These are phyloP conservation scores for Solenodon paradoxus DNA, from an alignment of 2,113 vertebrate species.

Conservation along the genomic window DNA sequence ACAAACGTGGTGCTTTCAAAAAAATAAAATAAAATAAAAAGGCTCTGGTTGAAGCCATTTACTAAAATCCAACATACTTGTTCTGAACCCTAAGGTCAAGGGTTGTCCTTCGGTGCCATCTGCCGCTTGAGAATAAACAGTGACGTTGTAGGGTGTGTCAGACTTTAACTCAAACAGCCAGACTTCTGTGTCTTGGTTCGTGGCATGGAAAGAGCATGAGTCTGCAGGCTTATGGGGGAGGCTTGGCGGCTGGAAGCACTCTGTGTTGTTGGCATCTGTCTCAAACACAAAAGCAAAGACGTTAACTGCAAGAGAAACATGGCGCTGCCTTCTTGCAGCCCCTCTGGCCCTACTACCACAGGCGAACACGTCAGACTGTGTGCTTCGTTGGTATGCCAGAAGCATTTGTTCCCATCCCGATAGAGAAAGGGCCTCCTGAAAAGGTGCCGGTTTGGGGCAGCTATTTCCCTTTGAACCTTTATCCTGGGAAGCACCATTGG, in stretches of 20 bases:
- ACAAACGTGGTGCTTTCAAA: too few species aligned
- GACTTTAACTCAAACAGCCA: not conserved
- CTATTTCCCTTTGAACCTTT: not conserved
- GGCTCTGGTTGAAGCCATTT: not conserved
- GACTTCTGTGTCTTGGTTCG: not conserved
- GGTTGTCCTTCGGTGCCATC: not conserved
- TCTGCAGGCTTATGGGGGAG: accelerated
- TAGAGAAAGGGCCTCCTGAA: not conserved
- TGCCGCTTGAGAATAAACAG: constrained; percentile 6
- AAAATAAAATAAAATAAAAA: too few species aligned
- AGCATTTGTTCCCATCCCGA: not conserved
- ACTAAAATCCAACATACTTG: constrained; percentile 41
- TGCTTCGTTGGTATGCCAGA: too few species aligned
- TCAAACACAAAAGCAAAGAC: constrained; percentile 15
- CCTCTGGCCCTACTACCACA: not conserved
- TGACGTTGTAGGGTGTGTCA: not conserved
- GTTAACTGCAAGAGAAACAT: not conserved
- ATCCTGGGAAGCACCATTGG: not conserved
- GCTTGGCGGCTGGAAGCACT: not conserved
- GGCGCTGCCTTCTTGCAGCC: not conserved
- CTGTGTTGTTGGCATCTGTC: not conserved
- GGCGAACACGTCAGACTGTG: not conserved
- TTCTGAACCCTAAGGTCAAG: not conserved
- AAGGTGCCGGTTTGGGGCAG: not conserved
- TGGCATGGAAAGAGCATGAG: not conserved